Evolutionary conservation across 2,113 vertebrate species (phyloP), one percentile per base, ranked within the genome.

Genomic region (Aphelocoma coerulescens): DNA sequence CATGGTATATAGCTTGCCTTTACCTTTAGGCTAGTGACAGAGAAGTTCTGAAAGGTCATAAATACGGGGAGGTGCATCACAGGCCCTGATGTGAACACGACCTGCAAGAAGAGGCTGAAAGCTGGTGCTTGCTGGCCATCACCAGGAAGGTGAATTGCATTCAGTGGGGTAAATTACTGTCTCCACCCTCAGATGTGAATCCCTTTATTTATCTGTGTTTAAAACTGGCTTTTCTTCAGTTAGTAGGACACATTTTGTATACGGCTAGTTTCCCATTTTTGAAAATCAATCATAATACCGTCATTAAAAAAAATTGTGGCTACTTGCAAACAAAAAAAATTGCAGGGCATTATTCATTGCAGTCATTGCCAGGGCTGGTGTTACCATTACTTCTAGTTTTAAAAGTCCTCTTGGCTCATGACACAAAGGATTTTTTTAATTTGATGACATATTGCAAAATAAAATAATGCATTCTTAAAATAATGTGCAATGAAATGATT

Each of bases 381-480:
- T 67, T 86, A 83, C 79, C 69, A 75, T 92, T 90, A 67, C 62
- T 83, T 85, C 54, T 44, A 33, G 28, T 68, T 96, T 88, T 89
- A 92, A 57, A 84, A 86, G 63, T 80, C 54, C n/a, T 86, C 83
- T 84, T 94, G 84, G 57, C 44, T 65, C 21, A 19, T 68, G 46
- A 66, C 49, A 49, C 61, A 91, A 91, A 65, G 27, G 33, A 41
- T 66, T 54, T 85, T 73, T 94, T 71, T 46, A 71, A 62, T 96
- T 90, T 80, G 81, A 67, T 87, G 55, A n/a, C 46, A 85, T 54
- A 28, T 76, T 88, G n/a, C 62, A 91, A 95, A 97, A 91, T 94
- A 93, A 96, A 96, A 74, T 69, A 88, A 66, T 59, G 6, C 27
- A 63, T 41, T 90, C 19, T 87, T 87, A 92, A 91, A 89, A 88